Conservation (phyloP, 2,888 invertebrate species). For the Pyrgus malvae region DNA sequence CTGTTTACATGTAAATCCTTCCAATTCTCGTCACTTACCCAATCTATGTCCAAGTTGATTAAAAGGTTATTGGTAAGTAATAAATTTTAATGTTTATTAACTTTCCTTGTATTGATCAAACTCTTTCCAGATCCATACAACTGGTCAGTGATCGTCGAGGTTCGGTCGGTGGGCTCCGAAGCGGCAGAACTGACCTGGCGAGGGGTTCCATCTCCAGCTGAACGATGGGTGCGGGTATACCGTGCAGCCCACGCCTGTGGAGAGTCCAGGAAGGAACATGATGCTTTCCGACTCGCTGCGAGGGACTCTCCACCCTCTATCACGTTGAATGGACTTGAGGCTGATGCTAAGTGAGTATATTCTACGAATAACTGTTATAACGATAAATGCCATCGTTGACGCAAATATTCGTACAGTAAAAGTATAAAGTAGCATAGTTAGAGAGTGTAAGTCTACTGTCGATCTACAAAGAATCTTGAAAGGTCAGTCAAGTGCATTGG, state of each 20-base stretch:
- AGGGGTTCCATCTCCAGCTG: slow-evolving; percentile 93
- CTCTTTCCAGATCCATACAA: slow-evolving; percentile 88
- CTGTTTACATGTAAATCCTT: no score
- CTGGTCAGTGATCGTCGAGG: slow-evolving; percentile 90
- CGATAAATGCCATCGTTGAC: not conserved
- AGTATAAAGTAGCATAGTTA: no score
- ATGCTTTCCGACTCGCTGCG: slow-evolving; percentile 65
- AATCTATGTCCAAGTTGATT: no score
- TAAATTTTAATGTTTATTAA: no score
- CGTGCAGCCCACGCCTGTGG: slow-evolving; percentile 86
- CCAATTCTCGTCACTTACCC: no score
- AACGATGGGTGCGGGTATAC: slow-evolving; percentile 94
- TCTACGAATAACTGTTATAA: not conserved
- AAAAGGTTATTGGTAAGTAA: no score
- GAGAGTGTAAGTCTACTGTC: no score
- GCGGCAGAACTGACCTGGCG: slow-evolving; percentile 91
- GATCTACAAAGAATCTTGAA: no score
- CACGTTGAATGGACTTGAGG: slow-evolving; percentile 58
- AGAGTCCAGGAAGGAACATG: slow-evolving; percentile 62
- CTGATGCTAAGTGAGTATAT: slow-evolving; percentile 82
- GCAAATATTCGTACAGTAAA: not conserved
- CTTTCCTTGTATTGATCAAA: no score
- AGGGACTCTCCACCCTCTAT: slow-evolving; percentile 62
- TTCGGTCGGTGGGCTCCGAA: slow-evolving; percentile 87
- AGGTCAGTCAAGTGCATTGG: no score